A percentile compares a stretch with the other conserved stretches of the same genome.
Evolutionary conservation across 2,113 vertebrate species (phyloP).

Genomic region (Leiothrix lutea): DNA sequence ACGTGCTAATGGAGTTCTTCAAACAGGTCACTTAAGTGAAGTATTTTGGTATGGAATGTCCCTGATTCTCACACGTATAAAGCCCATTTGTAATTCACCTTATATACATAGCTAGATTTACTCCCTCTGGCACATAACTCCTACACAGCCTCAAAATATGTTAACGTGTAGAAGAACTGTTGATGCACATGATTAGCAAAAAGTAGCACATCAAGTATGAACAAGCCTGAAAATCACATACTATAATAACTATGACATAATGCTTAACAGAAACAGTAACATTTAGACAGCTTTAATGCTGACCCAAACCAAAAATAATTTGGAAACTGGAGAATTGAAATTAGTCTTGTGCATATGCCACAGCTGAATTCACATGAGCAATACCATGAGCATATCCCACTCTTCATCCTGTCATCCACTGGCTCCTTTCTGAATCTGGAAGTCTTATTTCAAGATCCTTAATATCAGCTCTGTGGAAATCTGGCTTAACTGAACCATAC

Average conservation of each 20-base stretch:
- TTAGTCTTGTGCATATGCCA: not conserved
- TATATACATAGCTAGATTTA: conserved; percentile 53
- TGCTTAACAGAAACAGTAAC: not conserved
- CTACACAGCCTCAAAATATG: conserved; percentile 52
- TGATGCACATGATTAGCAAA: conserved; percentile 47
- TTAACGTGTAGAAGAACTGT: conserved; percentile 57
- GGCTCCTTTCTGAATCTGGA: not conserved
- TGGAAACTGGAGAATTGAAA: not conserved
- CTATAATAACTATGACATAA: conserved; percentile 11
- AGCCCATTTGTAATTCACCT: conserved; percentile 44
- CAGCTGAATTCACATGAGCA: not conserved
- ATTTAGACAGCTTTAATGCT: conserved; percentile 11
- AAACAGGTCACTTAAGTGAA: conserved; percentile 23
- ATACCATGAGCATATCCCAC: not conserved
- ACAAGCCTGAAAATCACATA: conserved; percentile 39
- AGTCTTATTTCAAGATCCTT: not conserved
- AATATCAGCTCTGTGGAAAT: not conserved
- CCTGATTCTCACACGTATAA: not conserved
- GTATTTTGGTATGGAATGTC: conserved; percentile 38
- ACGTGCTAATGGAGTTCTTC: conserved; percentile 1
- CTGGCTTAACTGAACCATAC: not conserved
- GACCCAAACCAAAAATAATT: conserved; percentile 14
- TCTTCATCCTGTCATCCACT: not conserved
- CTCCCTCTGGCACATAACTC: conserved; percentile 46
- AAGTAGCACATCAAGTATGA: conserved; percentile 44